phyloP scores from a whole-genome alignment of 2,888 invertebrate species.

The Leptopilina drosophilae region DNA sequence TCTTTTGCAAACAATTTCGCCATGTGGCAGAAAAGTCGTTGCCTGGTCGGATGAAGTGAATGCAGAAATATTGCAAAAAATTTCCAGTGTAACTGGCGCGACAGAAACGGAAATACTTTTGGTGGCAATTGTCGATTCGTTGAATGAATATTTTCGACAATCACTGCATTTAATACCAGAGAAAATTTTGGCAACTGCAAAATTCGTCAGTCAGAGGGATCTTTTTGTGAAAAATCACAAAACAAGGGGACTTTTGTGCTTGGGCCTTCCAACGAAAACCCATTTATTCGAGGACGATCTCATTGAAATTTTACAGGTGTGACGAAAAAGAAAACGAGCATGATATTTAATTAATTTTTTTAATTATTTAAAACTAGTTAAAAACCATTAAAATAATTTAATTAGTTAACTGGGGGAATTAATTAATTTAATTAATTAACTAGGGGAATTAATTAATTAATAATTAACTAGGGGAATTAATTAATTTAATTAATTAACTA shows the following conservation, averaged over 20 bases:
- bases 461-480: no score
- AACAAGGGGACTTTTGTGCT: conserved; percentile 82
- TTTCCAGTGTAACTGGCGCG: conserved; percentile 81
- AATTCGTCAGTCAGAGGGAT: conserved; percentile 81
- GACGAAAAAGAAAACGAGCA: no score
- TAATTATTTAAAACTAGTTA: no score
- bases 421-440: no score
- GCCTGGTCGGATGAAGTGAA: conserved; percentile 85
- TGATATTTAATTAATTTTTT: no score
- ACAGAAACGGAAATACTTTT: conserved; percentile 83
- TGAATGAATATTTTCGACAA: conserved; percentile 82
- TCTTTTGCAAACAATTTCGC: conserved; percentile 81
- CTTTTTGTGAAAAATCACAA: conserved; percentile 78
- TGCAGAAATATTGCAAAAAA: conserved; percentile 79
- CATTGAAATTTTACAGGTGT: conserved; percentile 72
- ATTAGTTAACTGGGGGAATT: no score
- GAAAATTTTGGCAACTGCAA: conserved; percentile 81
- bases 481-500: no score
- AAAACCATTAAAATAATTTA: no score
- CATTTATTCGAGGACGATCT: conserved; percentile 73
- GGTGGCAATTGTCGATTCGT: conserved; percentile 81
- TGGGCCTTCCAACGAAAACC: conserved; percentile 80
- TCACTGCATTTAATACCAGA: conserved; percentile 79
- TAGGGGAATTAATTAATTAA: no score
- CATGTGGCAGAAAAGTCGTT: conserved; percentile 85